These are phyloP conservation scores for Cacatua alba DNA, from an alignment of 2,113 vertebrate genomes.

Conservation along the genomic window DNA sequence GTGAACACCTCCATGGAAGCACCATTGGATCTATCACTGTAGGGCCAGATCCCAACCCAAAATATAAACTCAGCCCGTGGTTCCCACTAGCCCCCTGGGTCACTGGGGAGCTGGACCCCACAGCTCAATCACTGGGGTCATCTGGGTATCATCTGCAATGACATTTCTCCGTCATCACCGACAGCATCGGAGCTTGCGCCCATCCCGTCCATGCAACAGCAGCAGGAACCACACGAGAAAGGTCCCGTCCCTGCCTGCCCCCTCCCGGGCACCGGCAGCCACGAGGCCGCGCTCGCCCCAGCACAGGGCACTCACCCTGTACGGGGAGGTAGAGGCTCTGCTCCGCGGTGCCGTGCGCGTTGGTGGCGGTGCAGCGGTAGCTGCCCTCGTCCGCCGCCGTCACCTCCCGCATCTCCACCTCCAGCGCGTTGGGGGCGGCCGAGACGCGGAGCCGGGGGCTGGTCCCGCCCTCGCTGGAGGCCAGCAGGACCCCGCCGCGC, in stretches of 20 bases:
- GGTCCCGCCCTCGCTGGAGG: rapidly evolving
- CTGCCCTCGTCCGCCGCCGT: neutral
- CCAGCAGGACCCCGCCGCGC: neutral
- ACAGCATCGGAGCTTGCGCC: rapidly evolving
- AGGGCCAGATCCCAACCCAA: neutral
- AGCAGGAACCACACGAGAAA: neutral
- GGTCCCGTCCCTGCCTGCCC: no score
- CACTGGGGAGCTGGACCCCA: no score
- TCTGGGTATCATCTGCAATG: rapidly evolving
- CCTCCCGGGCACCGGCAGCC: neutral
- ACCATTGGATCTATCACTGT: neutral
- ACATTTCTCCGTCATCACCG: neutral
- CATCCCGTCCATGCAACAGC: neutral
- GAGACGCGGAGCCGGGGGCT: neutral
- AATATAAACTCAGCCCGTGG: no score
- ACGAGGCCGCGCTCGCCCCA: no score
- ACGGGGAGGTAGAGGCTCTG: slow-evolving; percentile 18
- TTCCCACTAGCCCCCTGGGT: neutral
- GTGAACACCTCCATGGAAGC: rapidly evolving
- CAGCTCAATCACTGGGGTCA: no score
- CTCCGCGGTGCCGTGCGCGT: slow-evolving; percentile 18
- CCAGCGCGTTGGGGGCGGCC: slow-evolving; percentile 39
- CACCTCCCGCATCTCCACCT: slow-evolving; percentile 47
- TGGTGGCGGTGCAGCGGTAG: slow-evolving; percentile 64
- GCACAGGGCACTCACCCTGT: slow-evolving; percentile 50